phyloP scores from a whole-genome alignment of 2,113 vertebrate species.

The Narcine bancroftii region DNA sequence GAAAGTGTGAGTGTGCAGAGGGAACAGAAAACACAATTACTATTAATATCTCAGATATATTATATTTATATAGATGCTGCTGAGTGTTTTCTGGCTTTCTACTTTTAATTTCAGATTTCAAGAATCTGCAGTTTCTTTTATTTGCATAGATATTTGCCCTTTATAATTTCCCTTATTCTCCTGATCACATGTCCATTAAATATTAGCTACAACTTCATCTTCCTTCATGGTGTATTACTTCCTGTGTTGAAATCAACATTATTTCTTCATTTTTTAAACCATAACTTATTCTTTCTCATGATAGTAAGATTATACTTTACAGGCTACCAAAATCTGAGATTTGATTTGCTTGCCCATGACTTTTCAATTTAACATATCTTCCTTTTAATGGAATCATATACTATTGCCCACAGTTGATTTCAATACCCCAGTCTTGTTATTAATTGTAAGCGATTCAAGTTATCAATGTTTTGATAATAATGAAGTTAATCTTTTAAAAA shows the following conservation, averaged over 20 bases:
- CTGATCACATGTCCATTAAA: background rate
- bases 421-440: background rate
- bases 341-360: background rate
- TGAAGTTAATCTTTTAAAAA: background rate
- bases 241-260: background rate
- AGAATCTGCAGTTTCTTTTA: too few species aligned
- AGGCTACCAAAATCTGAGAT: background rate
- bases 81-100: too few species aligned
- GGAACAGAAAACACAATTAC: too few species aligned
- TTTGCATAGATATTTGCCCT: too few species aligned
- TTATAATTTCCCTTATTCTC: too few species aligned
- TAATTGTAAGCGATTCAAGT: background rate
- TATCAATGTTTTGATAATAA: background rate
- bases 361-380: background rate
- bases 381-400: background rate
- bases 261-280: background rate
- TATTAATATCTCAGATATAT: too few species aligned
- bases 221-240: background rate
- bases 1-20: too few species aligned
- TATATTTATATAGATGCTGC: too few species aligned
- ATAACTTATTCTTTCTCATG: background rate
- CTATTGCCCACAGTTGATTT: background rate
- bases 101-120: too few species aligned
- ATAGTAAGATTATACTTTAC: background rate
- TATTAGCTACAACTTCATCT: background rate